A percentile compares a stretch with the other conserved stretches of the same genome.
phyloP scores from a whole-genome alignment of 2,797 vertebrate species.

The Spondyliosoma cantharus region DNA sequence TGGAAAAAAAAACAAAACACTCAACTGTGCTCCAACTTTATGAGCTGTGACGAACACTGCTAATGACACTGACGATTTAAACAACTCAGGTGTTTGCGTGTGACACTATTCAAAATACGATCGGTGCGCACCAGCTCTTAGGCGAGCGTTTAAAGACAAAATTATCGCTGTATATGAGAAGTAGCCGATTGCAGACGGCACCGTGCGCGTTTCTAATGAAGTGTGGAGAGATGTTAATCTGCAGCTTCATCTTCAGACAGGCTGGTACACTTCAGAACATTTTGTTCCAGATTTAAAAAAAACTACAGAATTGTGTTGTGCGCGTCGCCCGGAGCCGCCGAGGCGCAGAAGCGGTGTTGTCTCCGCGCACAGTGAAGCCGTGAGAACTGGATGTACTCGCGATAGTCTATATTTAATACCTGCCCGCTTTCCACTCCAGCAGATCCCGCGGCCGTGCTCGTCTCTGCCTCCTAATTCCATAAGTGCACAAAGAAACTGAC shows the following conservation, averaged over 20 bases:
- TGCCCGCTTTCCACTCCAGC: constrained; percentile 10
- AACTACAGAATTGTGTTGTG: background rate
- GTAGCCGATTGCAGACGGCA: rapidly evolving
- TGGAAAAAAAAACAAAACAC: background rate
- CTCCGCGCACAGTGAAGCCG: background rate
- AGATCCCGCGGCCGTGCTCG: constrained; percentile 14
- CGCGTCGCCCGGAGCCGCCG: background rate
- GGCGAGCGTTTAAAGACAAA: no score
- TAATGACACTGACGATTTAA: no score
- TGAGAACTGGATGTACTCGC: background rate
- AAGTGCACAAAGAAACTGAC: background rate
- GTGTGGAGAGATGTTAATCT: background rate
- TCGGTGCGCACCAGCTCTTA: background rate
- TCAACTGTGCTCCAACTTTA: no score
- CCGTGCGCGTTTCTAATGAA: rapidly evolving
- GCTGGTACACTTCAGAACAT: constrained; percentile 23
- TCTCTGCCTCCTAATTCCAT: constrained; percentile 6
- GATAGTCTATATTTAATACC: constrained; percentile 6
- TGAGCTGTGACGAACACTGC: no score
- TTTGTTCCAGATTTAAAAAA: constrained; percentile 26
- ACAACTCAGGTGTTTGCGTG: background rate
- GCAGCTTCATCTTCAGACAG: background rate
- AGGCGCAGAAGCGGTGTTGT: background rate
- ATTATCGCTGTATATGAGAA: rapidly evolving
- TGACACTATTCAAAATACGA: background rate